Conservation (phyloP, 2,888 invertebrate genomes). For the Xestia sexstrigata region DNA sequence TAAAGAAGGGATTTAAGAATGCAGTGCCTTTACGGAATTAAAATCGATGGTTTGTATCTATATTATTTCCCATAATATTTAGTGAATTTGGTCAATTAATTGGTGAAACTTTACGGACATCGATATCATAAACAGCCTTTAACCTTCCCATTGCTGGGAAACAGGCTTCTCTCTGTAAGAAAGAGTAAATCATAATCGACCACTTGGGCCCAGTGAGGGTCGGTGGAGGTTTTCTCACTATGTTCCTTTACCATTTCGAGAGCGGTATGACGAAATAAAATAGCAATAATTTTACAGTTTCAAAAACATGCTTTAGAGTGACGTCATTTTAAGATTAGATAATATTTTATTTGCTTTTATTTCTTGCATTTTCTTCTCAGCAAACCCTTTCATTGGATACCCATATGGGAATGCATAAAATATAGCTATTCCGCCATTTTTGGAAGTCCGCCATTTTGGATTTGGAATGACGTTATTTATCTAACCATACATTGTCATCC, state of each 20-base stretch:
- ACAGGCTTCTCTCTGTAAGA: neutral
- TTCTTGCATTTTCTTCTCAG: too few relatives aligned
- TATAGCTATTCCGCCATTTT: neutral
- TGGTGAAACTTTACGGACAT: neutral
- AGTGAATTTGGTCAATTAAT: neutral
- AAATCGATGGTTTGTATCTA: constrained; percentile 31
- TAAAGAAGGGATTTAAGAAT: constrained; percentile 24
- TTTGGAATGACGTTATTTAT: neutral
- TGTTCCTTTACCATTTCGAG: neutral
- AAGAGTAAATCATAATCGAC: neutral
- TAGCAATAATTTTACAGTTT: neutral
- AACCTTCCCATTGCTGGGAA: neutral
- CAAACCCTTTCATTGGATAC: neutral
- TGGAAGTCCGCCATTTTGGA: neutral
- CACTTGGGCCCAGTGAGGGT: neutral
- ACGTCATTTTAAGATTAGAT: too few relatives aligned
- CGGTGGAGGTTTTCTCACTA: neutral
- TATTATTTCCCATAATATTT: neutral
- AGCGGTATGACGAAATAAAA: neutral
- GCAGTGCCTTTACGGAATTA: constrained; percentile 61
- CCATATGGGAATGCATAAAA: neutral
- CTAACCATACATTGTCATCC: neutral
- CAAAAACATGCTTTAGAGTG: neutral
- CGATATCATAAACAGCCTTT: neutral
- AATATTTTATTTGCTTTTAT: too few relatives aligned